Evolutionary conservation across 1,140 invertebrate genomes (phyloP).

Genomic region (Sarcophaga peregrina): DNA sequence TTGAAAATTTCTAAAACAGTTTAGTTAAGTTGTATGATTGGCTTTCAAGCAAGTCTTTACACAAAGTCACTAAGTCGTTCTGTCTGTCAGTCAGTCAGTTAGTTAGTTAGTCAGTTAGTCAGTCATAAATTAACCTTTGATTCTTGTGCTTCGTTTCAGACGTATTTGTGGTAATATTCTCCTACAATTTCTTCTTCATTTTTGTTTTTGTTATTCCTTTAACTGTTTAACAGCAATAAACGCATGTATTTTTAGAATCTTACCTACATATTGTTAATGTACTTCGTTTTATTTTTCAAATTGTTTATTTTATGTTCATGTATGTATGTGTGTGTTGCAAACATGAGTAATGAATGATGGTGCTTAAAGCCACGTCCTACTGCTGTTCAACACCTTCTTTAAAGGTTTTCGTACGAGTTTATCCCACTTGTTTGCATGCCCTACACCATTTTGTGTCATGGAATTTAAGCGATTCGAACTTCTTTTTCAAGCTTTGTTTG

Average conservation of each 20-base stretch:
- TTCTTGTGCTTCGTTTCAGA: not conserved
- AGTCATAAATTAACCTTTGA: not conserved
- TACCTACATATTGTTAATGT: not conserved
- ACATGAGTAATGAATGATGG: constrained; percentile 39
- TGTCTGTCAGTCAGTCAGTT: not conserved
- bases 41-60: not conserved
- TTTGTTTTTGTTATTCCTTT: too few relatives aligned
- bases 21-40: not conserved
- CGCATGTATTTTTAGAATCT: constrained; percentile 4
- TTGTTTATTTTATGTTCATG: not conserved
- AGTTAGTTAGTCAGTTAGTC: too few relatives aligned
- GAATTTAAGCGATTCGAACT: too few relatives aligned
- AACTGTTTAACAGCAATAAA: not conserved
- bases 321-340: not conserved
- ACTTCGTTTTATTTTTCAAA: too few relatives aligned
- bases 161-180: too few relatives aligned
- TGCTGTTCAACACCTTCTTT: constrained; percentile 27
- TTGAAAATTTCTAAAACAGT: not conserved
- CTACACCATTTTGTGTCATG: too few relatives aligned
- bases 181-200: too few relatives aligned
- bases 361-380: constrained; percentile 28
- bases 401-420: too few relatives aligned
- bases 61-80: not conserved
- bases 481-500: too few relatives aligned
- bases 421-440: too few relatives aligned